These are phyloP conservation scores for Nyleta sp. DNA, from an alignment of 2,888 invertebrate genomes.

Conservation along the genomic window DNA sequence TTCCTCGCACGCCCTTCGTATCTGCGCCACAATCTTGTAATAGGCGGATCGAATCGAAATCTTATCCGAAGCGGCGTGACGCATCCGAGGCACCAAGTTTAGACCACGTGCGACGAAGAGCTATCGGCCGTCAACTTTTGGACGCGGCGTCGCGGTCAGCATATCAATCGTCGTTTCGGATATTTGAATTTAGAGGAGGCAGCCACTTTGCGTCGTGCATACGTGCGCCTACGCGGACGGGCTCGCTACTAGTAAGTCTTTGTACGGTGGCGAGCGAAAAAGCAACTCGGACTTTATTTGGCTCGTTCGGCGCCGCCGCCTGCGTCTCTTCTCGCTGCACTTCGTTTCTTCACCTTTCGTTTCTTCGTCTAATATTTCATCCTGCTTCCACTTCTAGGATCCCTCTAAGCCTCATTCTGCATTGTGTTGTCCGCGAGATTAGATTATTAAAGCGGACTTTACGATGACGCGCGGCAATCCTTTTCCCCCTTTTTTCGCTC, in stretches of 20 bases:
- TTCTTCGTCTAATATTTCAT: slow-evolving; percentile 58
- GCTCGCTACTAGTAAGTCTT: slow-evolving; percentile 59
- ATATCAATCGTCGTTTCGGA: slow-evolving; percentile 75
- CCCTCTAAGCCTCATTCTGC: slow-evolving; percentile 44
- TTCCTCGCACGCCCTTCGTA: slow-evolving; percentile 65
- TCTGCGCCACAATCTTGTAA: slow-evolving; percentile 64
- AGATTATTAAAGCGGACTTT: slow-evolving; percentile 59
- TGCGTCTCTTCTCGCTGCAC: slow-evolving; percentile 66
- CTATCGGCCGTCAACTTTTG: slow-evolving; percentile 74
- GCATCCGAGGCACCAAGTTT: slow-evolving; percentile 70
- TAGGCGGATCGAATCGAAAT: slow-evolving; percentile 70
- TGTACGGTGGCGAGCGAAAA: slow-evolving; percentile 69
- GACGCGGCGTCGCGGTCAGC: slow-evolving; percentile 70
- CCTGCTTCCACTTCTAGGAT: slow-evolving; percentile 45
- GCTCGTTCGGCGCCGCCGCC: slow-evolving; percentile 64
- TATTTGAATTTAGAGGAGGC: slow-evolving; percentile 66
- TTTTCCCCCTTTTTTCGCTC: slow-evolving; percentile 29
- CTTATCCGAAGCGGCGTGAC: slow-evolving; percentile 69
- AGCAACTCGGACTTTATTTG: slow-evolving; percentile 73
- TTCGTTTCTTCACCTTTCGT: slow-evolving; percentile 59
- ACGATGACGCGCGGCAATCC: slow-evolving; percentile 43
- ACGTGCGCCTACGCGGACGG: slow-evolving; percentile 70
- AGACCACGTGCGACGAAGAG: slow-evolving; percentile 67
- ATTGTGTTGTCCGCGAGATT: slow-evolving; percentile 61
- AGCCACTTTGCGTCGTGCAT: slow-evolving; percentile 66